Evolutionary conservation across 2,797 vertebrate genomes (phyloP).

Genomic region (Triplophysa bombifrons): DNA sequence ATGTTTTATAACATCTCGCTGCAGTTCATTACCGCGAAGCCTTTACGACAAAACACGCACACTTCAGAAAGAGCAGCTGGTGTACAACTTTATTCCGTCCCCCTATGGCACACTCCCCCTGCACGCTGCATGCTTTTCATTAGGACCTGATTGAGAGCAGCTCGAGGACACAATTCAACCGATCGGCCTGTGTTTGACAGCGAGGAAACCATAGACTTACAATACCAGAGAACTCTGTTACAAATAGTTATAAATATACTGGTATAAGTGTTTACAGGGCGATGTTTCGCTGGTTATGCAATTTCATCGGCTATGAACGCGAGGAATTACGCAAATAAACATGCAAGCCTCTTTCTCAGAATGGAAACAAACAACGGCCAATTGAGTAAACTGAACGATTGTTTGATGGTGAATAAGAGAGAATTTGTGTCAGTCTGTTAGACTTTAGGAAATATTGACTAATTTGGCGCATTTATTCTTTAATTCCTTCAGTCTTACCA

Average conservation of each 20-base stretch:
- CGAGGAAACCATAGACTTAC: conserved; percentile 39
- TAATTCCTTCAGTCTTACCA: not conserved
- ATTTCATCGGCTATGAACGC: conserved; percentile 9
- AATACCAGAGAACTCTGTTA: conserved; percentile 39
- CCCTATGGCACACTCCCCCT: conserved; percentile 11
- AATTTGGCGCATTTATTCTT: not conserved
- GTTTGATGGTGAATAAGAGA: not conserved
- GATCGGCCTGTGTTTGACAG: conserved; percentile 72
- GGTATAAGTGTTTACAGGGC: conserved; percentile 35
- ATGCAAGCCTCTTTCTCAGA: not conserved
- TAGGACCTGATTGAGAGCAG: conserved; percentile 79
- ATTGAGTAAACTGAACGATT: not conserved
- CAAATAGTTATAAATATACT: conserved; percentile 45
- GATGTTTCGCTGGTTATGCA: conserved; percentile 1
- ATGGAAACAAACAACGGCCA: not conserved
- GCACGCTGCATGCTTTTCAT: conserved; percentile 75
- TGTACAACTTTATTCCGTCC: conserved; percentile 71
- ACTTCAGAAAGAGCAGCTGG: conserved; percentile 82
- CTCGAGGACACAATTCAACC: conserved; percentile 75
- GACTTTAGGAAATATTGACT: conserved; percentile 15
- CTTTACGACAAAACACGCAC: conserved; percentile 78
- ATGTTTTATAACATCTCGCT: conserved; percentile 64
- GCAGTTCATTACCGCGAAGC: conserved; percentile 74
- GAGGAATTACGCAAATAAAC: conserved; percentile 28
- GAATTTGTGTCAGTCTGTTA: not conserved